Conservation (phyloP, 2,113 vertebrate species). For the Gobio gobio region DNA sequence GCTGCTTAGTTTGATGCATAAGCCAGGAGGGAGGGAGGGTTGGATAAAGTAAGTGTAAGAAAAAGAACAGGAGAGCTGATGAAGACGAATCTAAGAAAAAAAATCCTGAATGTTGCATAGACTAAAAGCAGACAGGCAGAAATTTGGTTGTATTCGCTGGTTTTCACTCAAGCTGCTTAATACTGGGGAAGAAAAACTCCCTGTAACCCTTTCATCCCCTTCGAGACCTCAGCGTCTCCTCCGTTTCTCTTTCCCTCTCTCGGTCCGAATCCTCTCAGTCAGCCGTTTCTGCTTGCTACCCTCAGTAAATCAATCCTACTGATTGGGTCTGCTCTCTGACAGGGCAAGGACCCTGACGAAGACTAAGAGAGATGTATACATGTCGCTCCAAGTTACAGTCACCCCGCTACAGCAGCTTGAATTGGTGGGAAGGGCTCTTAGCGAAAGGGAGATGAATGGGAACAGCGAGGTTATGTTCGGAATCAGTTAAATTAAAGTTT, state of each 20-base stretch:
- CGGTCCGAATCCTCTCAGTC: constrained; percentile 56
- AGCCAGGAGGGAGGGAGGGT: constrained; percentile 27
- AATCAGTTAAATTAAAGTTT: constrained; percentile 38
- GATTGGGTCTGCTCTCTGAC: constrained; percentile 74
- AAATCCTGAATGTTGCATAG: not conserved
- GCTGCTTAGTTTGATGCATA: constrained; percentile 52
- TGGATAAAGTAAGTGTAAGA: constrained; percentile 15
- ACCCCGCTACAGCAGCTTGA: constrained; percentile 64
- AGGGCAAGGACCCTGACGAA: constrained; percentile 69
- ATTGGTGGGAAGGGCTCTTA: constrained; percentile 55
- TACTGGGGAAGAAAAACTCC: not conserved
- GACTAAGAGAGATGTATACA: constrained; percentile 73
- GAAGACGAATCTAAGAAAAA: constrained; percentile 22
- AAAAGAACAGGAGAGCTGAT: constrained; percentile 37
- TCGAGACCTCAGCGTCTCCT: not conserved
- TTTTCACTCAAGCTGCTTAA: constrained; percentile 12
- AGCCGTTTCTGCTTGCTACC: constrained; percentile 71
- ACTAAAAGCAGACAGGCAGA: constrained; percentile 35
- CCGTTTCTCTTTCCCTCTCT: not conserved
- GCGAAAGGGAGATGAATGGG: constrained; percentile 17
- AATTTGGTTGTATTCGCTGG: constrained; percentile 6
- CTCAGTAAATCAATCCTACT: constrained; percentile 72
- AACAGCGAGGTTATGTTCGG: not conserved
- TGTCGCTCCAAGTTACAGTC: constrained; percentile 72
- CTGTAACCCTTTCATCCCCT: not conserved